Conservation (phyloP, 2,888 invertebrate genomes). For the Epistrophella euchroma region DNA sequence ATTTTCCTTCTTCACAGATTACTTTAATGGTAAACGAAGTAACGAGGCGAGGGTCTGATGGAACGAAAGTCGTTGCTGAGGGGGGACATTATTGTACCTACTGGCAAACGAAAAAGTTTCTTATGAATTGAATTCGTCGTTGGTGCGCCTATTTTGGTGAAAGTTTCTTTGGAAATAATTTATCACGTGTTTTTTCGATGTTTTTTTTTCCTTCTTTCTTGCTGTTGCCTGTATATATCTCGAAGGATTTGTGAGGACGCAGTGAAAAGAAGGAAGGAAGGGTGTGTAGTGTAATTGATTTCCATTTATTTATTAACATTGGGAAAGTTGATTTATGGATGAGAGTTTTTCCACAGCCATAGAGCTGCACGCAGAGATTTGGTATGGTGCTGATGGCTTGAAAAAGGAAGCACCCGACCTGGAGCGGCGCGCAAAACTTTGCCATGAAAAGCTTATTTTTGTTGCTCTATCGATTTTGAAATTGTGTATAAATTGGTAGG, state of each 20-base stretch:
- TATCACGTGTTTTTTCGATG: slow-evolving; percentile 28
- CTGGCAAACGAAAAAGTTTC: slow-evolving; percentile 37
- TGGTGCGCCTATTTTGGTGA: slow-evolving; percentile 49
- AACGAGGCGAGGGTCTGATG: slow-evolving; percentile 13
- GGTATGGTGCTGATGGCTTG: too few relatives aligned
- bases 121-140: slow-evolving; percentile 50
- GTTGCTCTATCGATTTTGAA: slow-evolving; percentile 33
- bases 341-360: slow-evolving; percentile 43
- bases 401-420: neutral
- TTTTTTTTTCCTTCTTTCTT: slow-evolving; percentile 13
- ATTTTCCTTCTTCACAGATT: slow-evolving; percentile 51
- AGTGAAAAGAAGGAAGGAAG: neutral
- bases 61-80: neutral
- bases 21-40: slow-evolving; percentile 27
- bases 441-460: neutral
- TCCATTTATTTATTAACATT: slow-evolving; percentile 68
- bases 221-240: slow-evolving; percentile 10
- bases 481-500: slow-evolving; percentile 1
- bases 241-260: neutral
- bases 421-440: neutral
- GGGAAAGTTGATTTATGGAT: slow-evolving; percentile 57
- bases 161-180: slow-evolving; percentile 40
- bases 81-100: neutral
- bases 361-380: slow-evolving; percentile 25
- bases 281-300: slow-evolving; percentile 55